These are phyloP conservation scores for Calyptommatus sinebrachiatus DNA, from an alignment of 2,113 vertebrate species.

Conservation along the genomic window DNA sequence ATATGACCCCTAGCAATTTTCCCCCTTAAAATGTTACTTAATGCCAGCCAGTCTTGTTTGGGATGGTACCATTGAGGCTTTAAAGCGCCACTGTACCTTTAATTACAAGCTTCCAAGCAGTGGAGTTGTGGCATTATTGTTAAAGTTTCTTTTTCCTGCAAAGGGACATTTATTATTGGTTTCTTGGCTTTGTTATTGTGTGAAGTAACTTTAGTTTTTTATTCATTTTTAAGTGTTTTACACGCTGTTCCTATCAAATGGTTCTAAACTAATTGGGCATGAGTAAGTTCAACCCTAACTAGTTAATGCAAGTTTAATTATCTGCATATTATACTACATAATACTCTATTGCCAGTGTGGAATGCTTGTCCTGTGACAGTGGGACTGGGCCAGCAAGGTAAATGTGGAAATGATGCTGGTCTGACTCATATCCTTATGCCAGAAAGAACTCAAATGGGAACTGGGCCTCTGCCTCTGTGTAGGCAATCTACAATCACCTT, in stretches of 20 bases:
- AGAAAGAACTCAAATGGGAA: too few species aligned
- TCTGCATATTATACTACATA: too few species aligned
- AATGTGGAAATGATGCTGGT: too few species aligned
- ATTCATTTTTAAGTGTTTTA: not conserved
- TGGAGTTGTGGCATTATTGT: not conserved
- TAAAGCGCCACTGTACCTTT: not conserved
- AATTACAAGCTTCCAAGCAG: not conserved
- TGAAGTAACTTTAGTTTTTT: not conserved
- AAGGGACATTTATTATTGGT: not conserved
- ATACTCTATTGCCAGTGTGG: too few species aligned
- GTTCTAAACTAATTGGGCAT: not conserved
- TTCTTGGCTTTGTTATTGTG: not conserved
- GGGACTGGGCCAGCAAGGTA: too few species aligned
- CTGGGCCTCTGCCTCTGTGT: too few species aligned
- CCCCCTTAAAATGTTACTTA: not conserved
- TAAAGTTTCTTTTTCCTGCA: not conserved
- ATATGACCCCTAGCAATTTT: not conserved
- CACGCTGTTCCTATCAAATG: not conserved
- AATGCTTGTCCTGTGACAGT: too few species aligned
- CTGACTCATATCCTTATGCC: too few species aligned
- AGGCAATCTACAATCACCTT: too few species aligned
- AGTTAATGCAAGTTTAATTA: not conserved
- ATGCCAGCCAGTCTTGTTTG: not conserved
- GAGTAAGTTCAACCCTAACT: not conserved
- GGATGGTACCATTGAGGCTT: not conserved